These are phyloP conservation scores for Drosophila seguyi DNA, from an alignment of 1,140 invertebrate genomes.

Conservation along the genomic window DNA sequence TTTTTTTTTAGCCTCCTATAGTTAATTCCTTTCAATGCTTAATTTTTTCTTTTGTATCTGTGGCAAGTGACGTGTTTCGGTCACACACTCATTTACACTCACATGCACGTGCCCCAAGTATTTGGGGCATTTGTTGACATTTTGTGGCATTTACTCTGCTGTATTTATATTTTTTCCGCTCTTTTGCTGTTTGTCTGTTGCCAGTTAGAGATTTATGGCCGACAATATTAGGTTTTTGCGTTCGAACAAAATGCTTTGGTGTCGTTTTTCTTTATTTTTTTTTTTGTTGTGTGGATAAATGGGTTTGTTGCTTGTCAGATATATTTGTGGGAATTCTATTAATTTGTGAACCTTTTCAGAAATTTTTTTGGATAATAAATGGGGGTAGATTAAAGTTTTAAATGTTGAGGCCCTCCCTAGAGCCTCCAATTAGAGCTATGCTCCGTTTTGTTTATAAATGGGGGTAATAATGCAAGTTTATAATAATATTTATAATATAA, in stretches of 20 bases:
- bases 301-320: slow-evolving; percentile 18
- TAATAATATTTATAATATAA: background rate
- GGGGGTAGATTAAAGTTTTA: no score
- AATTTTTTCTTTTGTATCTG: slow-evolving; percentile 1
- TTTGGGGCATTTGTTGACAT: slow-evolving; percentile 75
- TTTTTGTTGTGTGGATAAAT: slow-evolving; percentile 14
- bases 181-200: slow-evolving; percentile 23
- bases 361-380: background rate
- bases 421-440: no score
- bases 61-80: slow-evolving; percentile 39
- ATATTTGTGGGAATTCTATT: slow-evolving; percentile 17
- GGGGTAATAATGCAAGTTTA: no score
- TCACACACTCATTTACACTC: slow-evolving; percentile 11
- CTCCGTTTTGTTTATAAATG: no score
- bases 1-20: background rate
- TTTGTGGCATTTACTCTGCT: slow-evolving; percentile 56
- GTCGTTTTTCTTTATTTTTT: background rate
- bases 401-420: no score
- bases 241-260: slow-evolving; percentile 22
- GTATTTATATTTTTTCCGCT: slow-evolving; percentile 31
- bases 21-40: slow-evolving; percentile 5
- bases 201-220: slow-evolving; percentile 57
- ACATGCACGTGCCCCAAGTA: slow-evolving; percentile 56
- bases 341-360: slow-evolving; percentile 5
- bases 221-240: slow-evolving; percentile 47